Base-by-base conservation (phyloP, 2,888 invertebrate species). In the Gymnoscelis rufifasciata region DNA sequence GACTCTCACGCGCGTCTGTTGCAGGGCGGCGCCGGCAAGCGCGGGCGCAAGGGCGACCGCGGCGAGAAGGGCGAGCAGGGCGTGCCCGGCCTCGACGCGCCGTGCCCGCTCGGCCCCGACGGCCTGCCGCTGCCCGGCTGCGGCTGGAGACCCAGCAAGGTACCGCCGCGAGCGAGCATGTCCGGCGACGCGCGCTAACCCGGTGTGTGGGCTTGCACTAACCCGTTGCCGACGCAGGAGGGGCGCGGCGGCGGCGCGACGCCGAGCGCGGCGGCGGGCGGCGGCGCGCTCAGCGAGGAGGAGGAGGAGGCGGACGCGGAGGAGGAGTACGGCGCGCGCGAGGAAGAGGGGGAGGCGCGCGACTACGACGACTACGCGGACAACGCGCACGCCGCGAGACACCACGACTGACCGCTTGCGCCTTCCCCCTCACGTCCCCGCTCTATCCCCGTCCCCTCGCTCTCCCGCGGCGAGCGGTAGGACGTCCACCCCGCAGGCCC, bases 41-140 rank as follows among this genome's bases (percentile, higher is more conserved):
- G 97, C 64, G 98, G 98, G 43, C 91, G 95, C 62, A 96, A 95
- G 86, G 98, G 98, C 24, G 95, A 96, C 81, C 93, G 93, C 70
- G 98, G 98, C 29, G 94, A 95, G 70, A 96, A 96, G 86, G 98
- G 98, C 46, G 97, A 97, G 70, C 96, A 96, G 90, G 98, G 98
- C 61, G 97, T 97, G 59, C 98, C 98, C 26, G 98, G 98, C 27
- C 89, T 99, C 66, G 98, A 99, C 88, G 99, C 99, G 33, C 98
- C 98, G n/a, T 99, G 99, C 89, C 99, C 99, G 57, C 90, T 98
- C 47, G 99, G 97, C 46, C 93, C 94, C 39, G 98, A 99, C 83
- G 99, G 99, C 52, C 90, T 98, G 69, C 98, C 98, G 53, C 88
- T 99, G 68, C 96, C 97, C 42, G 98, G 97, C 66, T 99, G 98